These are phyloP conservation scores for Thamnaconus septentrionalis DNA, from an alignment of 2,113 vertebrate genomes.

Conservation along the genomic window DNA sequence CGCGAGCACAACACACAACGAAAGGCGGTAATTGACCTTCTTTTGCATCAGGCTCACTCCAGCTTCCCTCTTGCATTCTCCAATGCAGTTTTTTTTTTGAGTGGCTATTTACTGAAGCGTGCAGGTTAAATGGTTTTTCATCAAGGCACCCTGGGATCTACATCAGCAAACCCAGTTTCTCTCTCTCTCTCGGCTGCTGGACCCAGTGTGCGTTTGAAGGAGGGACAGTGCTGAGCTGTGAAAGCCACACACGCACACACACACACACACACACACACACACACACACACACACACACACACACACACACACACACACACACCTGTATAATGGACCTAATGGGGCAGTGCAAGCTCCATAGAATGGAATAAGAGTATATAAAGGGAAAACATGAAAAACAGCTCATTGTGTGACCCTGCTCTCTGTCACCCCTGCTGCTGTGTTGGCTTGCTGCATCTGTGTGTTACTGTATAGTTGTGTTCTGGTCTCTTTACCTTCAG, in stretches of 20 bases:
- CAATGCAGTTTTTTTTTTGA: slow-evolving; percentile 18
- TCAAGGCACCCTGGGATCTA: slow-evolving; percentile 70
- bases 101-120: slow-evolving; percentile 62
- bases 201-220: slow-evolving; percentile 26
- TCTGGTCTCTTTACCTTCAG: no score
- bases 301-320: no score
- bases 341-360: neutral
- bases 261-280: no score
- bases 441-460: slow-evolving; percentile 1
- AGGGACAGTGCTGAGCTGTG: slow-evolving; percentile 15
- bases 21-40: slow-evolving; percentile 48
- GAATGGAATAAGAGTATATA: slow-evolving; percentile 20
- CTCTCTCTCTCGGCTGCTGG: slow-evolving; percentile 28
- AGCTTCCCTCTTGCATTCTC: slow-evolving; percentile 52
- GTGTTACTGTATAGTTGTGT: no score
- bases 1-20: slow-evolving; percentile 4
- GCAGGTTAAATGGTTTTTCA: slow-evolving; percentile 73
- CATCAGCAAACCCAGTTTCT: slow-evolving; percentile 65
- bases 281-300: no score
- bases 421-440: slow-evolving; percentile 5
- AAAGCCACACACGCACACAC: neutral
- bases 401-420: neutral
- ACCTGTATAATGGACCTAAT: no score
- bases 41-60: slow-evolving; percentile 28
- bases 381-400: neutral